These are phyloP conservation scores for Clarias fuscus DNA, from an alignment of 2,797 vertebrate species.

Conservation along the genomic window DNA sequence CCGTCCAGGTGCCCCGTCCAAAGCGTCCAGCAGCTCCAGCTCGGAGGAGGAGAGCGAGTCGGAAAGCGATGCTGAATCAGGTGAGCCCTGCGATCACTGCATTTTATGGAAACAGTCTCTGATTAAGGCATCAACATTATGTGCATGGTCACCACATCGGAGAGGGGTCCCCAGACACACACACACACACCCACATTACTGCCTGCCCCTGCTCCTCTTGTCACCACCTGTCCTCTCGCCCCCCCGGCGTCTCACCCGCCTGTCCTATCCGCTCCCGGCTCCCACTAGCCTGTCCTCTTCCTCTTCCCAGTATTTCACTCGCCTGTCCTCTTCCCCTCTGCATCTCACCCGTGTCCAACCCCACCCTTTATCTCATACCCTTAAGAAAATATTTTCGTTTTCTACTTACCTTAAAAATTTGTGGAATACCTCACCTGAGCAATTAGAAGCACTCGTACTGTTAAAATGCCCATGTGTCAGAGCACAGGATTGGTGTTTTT, in stretches of 20 bases:
- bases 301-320: too few relatives aligned
- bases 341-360: neutral
- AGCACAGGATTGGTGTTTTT: neutral
- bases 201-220: too few relatives aligned
- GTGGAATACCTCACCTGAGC: neutral
- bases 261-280: too few relatives aligned
- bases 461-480: neutral
- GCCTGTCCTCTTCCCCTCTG: too few relatives aligned
- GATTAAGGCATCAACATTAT: neutral
- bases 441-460: neutral
- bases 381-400: neutral
- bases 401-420: neutral
- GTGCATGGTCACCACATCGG: neutral
- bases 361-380: neutral
- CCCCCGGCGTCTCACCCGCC: too few relatives aligned
- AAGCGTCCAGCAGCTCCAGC: slow-evolving; percentile 82
- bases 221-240: too few relatives aligned
- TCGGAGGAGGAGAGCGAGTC: slow-evolving; percentile 83
- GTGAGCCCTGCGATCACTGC: slow-evolving; percentile 53
- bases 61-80: slow-evolving; percentile 80
- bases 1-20: slow-evolving; percentile 60
- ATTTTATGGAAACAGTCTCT: neutral
- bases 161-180: too few relatives aligned
- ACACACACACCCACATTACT: too few relatives aligned
- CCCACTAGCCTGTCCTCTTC: too few relatives aligned